Evolutionary conservation across 2,113 vertebrate species (phyloP).

Genomic region (Notothenia coriiceps): DNA sequence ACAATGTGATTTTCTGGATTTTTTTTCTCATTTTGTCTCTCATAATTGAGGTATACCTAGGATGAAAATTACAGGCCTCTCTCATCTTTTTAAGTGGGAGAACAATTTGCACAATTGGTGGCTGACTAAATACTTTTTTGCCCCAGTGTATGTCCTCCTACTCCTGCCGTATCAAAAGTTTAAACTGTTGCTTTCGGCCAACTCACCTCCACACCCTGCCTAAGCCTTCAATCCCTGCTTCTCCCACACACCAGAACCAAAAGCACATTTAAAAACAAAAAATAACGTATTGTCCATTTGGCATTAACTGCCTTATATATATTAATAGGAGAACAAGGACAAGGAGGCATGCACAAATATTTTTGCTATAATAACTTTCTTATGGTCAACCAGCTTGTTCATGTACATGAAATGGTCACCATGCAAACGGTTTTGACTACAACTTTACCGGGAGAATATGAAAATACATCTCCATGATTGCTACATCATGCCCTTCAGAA

Average conservation of each 20-base stretch:
- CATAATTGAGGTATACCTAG: too few relatives aligned
- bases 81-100: too few relatives aligned
- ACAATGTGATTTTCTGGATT: too few relatives aligned
- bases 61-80: too few relatives aligned
- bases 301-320: neutral
- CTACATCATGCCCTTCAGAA: neutral
- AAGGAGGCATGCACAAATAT: fast-evolving
- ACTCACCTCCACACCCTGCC: neutral
- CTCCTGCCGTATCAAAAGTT: neutral
- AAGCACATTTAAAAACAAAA: neutral
- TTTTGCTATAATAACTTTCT: neutral
- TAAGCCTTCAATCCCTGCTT: neutral
- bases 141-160: neutral
- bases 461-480: neutral
- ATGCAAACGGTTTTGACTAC: neutral
- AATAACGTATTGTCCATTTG: neutral
- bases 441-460: neutral
- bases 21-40: too few relatives aligned
- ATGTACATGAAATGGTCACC: neutral
- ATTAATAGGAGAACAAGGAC: neutral
- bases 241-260: slow-evolving; percentile 5
- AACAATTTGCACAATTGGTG: too few relatives aligned
- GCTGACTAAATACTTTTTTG: too few relatives aligned
- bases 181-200: neutral
- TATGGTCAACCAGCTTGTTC: neutral